phyloP scores from a whole-genome alignment of 2,888 invertebrate species.

The Spilosoma lubricipeda region DNA sequence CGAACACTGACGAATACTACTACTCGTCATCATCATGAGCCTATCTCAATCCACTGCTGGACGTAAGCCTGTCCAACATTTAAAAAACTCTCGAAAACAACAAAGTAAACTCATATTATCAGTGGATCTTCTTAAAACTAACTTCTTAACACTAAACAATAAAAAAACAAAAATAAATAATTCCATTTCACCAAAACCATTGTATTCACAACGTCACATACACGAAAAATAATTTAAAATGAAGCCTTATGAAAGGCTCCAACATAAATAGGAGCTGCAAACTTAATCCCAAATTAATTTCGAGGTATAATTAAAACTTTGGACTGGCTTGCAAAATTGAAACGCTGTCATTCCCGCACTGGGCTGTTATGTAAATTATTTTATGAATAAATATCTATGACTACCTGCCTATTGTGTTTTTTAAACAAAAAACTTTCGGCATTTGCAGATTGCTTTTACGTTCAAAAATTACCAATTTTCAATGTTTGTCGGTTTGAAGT shows the following conservation, averaged over 20 bases:
- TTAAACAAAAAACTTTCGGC: conserved; percentile 8
- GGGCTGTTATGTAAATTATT: conserved; percentile 51
- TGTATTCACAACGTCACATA: conserved; percentile 23
- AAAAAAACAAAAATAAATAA: not conserved
- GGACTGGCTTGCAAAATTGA: conserved; percentile 53
- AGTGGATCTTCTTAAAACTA: not conserved
- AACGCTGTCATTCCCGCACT: conserved; percentile 56
- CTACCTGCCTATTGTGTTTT: conserved; percentile 25
- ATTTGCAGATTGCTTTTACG: conserved; percentile 17
- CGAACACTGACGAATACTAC: too few relatives aligned
- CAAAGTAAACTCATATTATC: too few relatives aligned
- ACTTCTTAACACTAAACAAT: not conserved
- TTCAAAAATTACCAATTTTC: conserved; percentile 9
- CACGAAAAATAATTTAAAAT: conserved; percentile 36
- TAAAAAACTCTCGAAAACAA: not conserved
- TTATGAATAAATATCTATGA: conserved; percentile 45
- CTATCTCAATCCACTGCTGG: too few relatives aligned
- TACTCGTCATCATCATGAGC: too few relatives aligned
- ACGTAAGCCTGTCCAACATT: too few relatives aligned
- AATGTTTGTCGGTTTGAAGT: not conserved
- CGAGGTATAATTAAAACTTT: conserved; percentile 70
- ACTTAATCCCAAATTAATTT: conserved; percentile 69
- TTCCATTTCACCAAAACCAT: not conserved
- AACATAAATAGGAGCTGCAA: conserved; percentile 37
- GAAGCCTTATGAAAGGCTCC: conserved; percentile 29